phyloP scores from a whole-genome alignment of 2,888 invertebrate genomes.

The Oasisia sp. region DNA sequence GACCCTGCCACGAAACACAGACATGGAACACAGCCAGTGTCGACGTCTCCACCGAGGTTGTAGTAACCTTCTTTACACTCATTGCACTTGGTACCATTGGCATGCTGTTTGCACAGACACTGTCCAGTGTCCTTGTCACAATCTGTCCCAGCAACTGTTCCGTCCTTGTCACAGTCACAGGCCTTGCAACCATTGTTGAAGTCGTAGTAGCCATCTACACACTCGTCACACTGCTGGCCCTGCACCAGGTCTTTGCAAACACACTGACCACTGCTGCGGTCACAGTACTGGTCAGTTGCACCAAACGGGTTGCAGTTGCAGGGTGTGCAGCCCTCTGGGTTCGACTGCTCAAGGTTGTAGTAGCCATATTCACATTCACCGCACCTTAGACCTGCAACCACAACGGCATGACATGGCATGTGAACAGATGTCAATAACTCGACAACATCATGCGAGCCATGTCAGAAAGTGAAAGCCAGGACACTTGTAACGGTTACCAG shows the following conservation, averaged over 20 bases:
- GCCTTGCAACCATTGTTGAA: constrained; percentile 51
- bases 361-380: constrained; percentile 73
- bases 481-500: no score
- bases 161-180: constrained; percentile 59
- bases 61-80: constrained; percentile 39
- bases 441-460: no score
- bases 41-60: constrained; percentile 42
- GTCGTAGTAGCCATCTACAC: constrained; percentile 38
- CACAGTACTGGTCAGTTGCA: constrained; percentile 59
- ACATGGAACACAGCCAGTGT: constrained; percentile 55
- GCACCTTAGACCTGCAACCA: constrained; percentile 53
- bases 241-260: constrained; percentile 50
- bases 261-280: constrained; percentile 61
- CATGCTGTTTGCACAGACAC: constrained; percentile 54
- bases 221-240: constrained; percentile 39
- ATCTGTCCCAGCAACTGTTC: constrained; percentile 50
- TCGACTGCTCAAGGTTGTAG: constrained; percentile 67
- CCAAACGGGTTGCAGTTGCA: constrained; percentile 65
- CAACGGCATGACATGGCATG: no score
- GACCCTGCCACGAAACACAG: constrained; percentile 58
- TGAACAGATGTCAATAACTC: no score
- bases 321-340: constrained; percentile 60
- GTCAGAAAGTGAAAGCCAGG: no score
- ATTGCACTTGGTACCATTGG: constrained; percentile 52
- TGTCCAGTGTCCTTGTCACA: constrained; percentile 37